Conservation (phyloP, 1,140 invertebrate genomes). For the Drosophila tropicalis region DNA sequence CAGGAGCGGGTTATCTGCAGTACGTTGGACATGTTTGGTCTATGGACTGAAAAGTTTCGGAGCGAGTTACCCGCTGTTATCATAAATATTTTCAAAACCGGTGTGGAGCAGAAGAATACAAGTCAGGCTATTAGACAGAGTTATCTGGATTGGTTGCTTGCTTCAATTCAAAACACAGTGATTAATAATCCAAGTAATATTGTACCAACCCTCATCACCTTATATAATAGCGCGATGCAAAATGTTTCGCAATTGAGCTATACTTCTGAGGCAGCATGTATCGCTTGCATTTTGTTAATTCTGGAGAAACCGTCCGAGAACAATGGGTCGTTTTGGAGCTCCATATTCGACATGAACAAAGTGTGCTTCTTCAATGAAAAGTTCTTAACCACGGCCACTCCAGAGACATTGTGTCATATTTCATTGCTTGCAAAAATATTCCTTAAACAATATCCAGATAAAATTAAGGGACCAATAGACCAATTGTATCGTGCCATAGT, state of each 20-base stretch:
- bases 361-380: conserved; percentile 93
- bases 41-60: conserved; percentile 90
- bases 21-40: conserved; percentile 90
- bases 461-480: conserved; percentile 85
- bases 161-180: conserved; percentile 85
- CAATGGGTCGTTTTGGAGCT: conserved; percentile 86
- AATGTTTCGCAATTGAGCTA: conserved; percentile 86
- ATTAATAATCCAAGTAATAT: conserved; percentile 38
- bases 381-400: conserved; percentile 88
- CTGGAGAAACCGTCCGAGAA: conserved; percentile 83
- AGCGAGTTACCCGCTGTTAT: conserved; percentile 88
- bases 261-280: conserved; percentile 91
- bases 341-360: conserved; percentile 89
- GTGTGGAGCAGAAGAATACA: conserved; percentile 90
- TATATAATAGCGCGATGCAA: conserved; percentile 88
- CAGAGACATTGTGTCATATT: conserved; percentile 87
- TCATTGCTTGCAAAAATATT: conserved; percentile 87
- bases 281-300: conserved; percentile 89
- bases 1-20: conserved; percentile 95
- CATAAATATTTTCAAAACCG: conserved; percentile 91
- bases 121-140: conserved; percentile 90
- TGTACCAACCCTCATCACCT: conserved; percentile 85
- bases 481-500: conserved; percentile 87
- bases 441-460: conserved; percentile 86
- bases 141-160: conserved; percentile 90